Base-by-base conservation (phyloP, 1,140 invertebrate genomes). In the Bombus affinis region DNA sequence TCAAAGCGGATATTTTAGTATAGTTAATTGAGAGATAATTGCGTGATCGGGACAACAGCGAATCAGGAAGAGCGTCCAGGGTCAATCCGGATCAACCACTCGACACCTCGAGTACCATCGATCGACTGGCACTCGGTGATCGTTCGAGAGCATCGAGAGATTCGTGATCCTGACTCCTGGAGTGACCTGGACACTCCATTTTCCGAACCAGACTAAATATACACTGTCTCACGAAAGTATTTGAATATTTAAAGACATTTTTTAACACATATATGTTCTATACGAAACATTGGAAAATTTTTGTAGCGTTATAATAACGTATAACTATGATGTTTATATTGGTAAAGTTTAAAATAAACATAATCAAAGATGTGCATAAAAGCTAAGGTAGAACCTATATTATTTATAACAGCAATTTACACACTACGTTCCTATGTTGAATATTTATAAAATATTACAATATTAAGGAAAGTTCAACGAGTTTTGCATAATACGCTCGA, bases 81-180 rank as follows among this genome's bases (percentile, higher is more conserved):
- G 62, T 71, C 13, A 68, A 71, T 57, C 35, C 78, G 18, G 47
- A 22, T n/a, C 25, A n/a, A 44, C 9, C 62, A 66, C 77, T 79
- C 62, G 77, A 32, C 13, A 22, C 6, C 6, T 66, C 65, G 42
- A 79, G 77, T 13, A n/a, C 6, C 32, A 12, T 80, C 35, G 77
- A 70, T 80, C 77, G 74, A 76, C n/a, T 44, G 74, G 35, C 12
- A 10, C 42, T 47, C 32, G 57, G 2, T 22, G 80, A 73, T 70
- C 32, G 65, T 37, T 70, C 3, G 42, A 66, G n/a, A 1, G 65
- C 39, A 28, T 71, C 37, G 70, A 72, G 35, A 76, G 42, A 76
- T 76, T 62, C 37, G 35, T 25, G 74, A 75, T 75, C 47, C 47
- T 37, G 37, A 22, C 28, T n/a, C 32, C 13, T 39, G 44, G 28